Percentiles rank a stretch among this genome's conserved stretches.
These are phyloP conservation scores for Euwallacea fornicatus DNA, from an alignment of 1,140 invertebrate species.

Conservation along the genomic window DNA sequence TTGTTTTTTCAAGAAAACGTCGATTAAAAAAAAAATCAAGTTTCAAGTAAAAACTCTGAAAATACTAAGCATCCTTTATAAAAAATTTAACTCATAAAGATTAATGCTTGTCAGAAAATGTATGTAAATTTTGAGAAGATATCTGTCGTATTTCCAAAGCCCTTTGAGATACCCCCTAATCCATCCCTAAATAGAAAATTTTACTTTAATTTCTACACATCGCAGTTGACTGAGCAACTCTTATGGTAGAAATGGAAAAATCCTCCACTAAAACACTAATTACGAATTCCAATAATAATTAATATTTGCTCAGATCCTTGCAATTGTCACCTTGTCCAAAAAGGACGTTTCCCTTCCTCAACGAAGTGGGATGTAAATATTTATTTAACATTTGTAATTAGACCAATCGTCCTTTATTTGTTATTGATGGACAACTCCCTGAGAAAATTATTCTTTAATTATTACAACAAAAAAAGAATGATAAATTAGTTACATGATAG, in stretches of 20 bases:
- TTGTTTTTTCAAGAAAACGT: too few relatives aligned
- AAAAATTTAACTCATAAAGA: too few relatives aligned
- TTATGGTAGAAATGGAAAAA: not conserved
- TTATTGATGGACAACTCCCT: not conserved
- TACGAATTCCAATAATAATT: not conserved
- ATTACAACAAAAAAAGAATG: not conserved
- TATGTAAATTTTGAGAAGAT: not conserved
- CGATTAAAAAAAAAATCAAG: too few relatives aligned
- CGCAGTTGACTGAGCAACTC: not conserved
- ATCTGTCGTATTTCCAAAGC: not conserved
- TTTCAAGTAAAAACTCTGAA: too few relatives aligned
- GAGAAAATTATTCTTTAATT: not conserved
- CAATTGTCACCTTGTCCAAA: slow-evolving; percentile 8
- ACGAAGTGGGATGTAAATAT: slow-evolving; percentile 7
- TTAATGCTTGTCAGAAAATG: too few relatives aligned
- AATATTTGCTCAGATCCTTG: slow-evolving; percentile 11
- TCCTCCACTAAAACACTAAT: not conserved
- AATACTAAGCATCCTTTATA: too few relatives aligned
- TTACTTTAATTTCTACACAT: too few relatives aligned
- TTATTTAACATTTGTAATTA: slow-evolving; percentile 13
- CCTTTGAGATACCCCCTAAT: not conserved
- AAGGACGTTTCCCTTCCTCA: slow-evolving; percentile 12
- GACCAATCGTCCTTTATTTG: not conserved
- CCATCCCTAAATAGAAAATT: too few relatives aligned
- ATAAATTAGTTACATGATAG: not conserved